A percentile compares a stretch with the other conserved stretches of the same genome.
Evolutionary conservation across 2,888 invertebrate genomes (phyloP).

Genomic region (Pantelozetes paolii): DNA sequence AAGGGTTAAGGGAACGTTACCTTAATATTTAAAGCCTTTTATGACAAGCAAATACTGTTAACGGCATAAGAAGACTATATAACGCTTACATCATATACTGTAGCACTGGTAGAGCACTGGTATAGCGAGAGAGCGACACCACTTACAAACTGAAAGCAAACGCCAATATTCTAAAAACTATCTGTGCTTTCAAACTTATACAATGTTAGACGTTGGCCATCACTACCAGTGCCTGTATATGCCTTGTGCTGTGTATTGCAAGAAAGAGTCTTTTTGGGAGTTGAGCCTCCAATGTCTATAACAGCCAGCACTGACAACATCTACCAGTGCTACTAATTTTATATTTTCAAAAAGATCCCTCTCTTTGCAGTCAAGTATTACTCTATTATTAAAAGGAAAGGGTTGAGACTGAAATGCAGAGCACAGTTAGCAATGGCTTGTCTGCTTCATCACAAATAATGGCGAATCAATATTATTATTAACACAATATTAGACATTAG

Average conservation of each 20-base stretch:
- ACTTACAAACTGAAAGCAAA: background rate
- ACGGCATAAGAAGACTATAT: constrained; percentile 30
- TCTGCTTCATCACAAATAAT: constrained; percentile 30
- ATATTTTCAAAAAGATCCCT: constrained; percentile 29
- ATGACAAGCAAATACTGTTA: constrained; percentile 38
- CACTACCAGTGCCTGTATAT: background rate
- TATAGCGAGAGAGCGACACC: constrained; percentile 26
- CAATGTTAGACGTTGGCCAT: background rate
- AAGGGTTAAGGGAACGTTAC: constrained; percentile 36
- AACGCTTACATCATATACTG: constrained; percentile 18
- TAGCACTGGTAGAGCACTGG: background rate
- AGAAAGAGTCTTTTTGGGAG: constrained; percentile 35
- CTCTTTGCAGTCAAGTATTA: constrained; percentile 31
- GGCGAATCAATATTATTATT: constrained; percentile 36
- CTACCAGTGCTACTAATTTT: background rate
- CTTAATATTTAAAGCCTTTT: constrained; percentile 39
- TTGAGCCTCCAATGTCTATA: background rate
- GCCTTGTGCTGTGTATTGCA: background rate
- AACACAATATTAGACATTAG: constrained; percentile 15
- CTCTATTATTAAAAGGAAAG: constrained; percentile 37
- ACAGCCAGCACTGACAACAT: background rate
- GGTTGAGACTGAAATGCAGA: constrained; percentile 21
- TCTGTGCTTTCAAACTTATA: constrained; percentile 5
- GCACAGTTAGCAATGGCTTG: background rate
- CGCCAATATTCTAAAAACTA: background rate